Conservation (phyloP, 2,888 invertebrate genomes). For the Branchellion lobata region DNA sequence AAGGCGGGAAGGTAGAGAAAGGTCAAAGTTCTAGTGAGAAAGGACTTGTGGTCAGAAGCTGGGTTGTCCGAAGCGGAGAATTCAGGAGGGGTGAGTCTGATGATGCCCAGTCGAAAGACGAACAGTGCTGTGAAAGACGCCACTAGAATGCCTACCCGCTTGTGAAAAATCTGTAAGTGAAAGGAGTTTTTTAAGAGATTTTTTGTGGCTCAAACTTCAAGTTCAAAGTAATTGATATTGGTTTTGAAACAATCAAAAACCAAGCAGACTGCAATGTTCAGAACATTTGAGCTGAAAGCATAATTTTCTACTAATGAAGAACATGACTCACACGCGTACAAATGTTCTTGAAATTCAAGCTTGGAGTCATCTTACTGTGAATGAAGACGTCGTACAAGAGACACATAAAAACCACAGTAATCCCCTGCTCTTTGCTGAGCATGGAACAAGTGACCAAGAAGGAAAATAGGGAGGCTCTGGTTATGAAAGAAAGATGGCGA, state of each 20-base stretch:
- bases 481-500: constrained; percentile 10
- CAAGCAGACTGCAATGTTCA: too few relatives aligned
- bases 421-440: constrained; percentile 91
- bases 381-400: constrained; percentile 78
- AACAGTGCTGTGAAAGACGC: constrained; percentile 56
- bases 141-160: neutral
- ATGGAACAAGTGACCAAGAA: constrained; percentile 62
- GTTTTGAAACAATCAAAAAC: neutral
- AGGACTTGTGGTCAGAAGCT: constrained; percentile 79
- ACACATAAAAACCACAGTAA: constrained; percentile 86
- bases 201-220: too few relatives aligned
- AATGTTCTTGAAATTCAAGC: neutral
- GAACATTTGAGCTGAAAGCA: neutral
- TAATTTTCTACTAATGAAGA: neutral
- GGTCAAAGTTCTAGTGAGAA: constrained; percentile 80
- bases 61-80: constrained; percentile 96
- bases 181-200: too few relatives aligned
- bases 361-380: constrained; percentile 29
- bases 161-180: constrained; percentile 1
- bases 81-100: constrained; percentile 71
- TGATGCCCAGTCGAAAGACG: constrained; percentile 76
- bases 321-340: neutral
- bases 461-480: constrained; percentile 1
- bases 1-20: constrained; percentile 87
- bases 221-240: too few relatives aligned